Percentiles rank a stretch among this genome's conserved stretches.
Conservation (phyloP, 2,888 invertebrate genomes). For the Pseudoips prasinana region DNA sequence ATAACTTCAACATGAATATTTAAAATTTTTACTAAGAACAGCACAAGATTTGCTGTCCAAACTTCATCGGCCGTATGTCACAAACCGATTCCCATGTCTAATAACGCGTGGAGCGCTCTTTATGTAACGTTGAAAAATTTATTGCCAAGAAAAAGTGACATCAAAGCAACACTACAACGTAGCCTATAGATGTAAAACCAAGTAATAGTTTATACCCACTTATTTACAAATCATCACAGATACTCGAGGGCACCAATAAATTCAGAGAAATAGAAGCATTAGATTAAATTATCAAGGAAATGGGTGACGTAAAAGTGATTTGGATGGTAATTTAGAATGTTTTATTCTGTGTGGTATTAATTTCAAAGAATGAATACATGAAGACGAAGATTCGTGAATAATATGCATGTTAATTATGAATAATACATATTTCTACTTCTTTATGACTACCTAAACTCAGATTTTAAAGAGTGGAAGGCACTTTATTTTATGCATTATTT, state of each 20-base stretch:
- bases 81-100: slow-evolving; percentile 55
- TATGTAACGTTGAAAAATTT: slow-evolving; percentile 65
- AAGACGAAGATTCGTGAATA: no score
- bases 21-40: no score
- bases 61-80: slow-evolving; percentile 37
- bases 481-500: no score
- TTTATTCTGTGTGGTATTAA: slow-evolving; percentile 20
- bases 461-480: no score
- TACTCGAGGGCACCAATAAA: slow-evolving; percentile 27
- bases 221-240: slow-evolving; percentile 37
- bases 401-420: no score
- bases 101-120: slow-evolving; percentile 60
- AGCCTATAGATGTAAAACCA: slow-evolving; percentile 45
- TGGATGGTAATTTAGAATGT: slow-evolving; percentile 26
- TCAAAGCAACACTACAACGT: slow-evolving; percentile 60
- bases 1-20: no score
- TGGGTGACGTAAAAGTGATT: slow-evolving; percentile 25
- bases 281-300: slow-evolving; percentile 37
- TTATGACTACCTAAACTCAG: no score
- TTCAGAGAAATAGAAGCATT: slow-evolving; percentile 26
- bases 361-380: not conserved
- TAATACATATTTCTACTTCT: no score
- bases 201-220: slow-evolving; percentile 29
- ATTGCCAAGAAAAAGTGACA: slow-evolving; percentile 67
- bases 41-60: no score